Base-by-base conservation (phyloP, 2,888 invertebrate genomes). In the Hololepta plana region DNA sequence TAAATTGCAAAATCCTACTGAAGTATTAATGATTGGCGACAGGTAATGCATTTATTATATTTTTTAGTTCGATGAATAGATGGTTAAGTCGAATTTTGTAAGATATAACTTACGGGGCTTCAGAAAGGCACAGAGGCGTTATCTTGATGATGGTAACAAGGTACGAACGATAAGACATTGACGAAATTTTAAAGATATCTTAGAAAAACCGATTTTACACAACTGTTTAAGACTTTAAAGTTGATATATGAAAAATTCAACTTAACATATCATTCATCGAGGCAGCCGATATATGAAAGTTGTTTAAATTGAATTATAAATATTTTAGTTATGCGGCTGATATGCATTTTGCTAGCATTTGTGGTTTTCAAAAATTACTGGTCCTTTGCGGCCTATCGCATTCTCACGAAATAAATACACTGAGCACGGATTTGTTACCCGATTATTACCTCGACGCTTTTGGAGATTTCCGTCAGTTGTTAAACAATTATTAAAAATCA, bases 281-380 rank as follows among this genome's bases (percentile, higher is more conserved):
- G 6, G 10, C 9, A 10, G 6, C 15, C 15, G 29, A 23, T 29
- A 27, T 20, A n/a, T 17, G n/a, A n/a, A n/a, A 7, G 17, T 17
- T 17, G n/a, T 7, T 7, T 7, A 17, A 17, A 17, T 17, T 17
- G n/a, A 17, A 7, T 7, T 17, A n/a, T 21, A 26, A 24, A 17
- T 14, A 7, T 32, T 32, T 14, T 15, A 34, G 34, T 22, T 26
- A 32, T 15, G 23, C 27, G 3, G 28, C 27, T 13, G 34, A 34
- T 25, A 30, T 34, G 10, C 12, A 15, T 15, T 64, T 84, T 37
- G 85, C 77, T 0, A 70, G 63, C 27, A 55, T 60, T 7, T 67
- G 66, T 35, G 77, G 76, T 1, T 67, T 80, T 46, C 62, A 65
- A 40, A 77, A 80, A 0, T 46, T 84, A 14, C 49, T 82, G 9